These are phyloP conservation scores for Desmodus rotundus DNA, from an alignment of 2,113 vertebrate genomes.

Conservation along the genomic window DNA sequence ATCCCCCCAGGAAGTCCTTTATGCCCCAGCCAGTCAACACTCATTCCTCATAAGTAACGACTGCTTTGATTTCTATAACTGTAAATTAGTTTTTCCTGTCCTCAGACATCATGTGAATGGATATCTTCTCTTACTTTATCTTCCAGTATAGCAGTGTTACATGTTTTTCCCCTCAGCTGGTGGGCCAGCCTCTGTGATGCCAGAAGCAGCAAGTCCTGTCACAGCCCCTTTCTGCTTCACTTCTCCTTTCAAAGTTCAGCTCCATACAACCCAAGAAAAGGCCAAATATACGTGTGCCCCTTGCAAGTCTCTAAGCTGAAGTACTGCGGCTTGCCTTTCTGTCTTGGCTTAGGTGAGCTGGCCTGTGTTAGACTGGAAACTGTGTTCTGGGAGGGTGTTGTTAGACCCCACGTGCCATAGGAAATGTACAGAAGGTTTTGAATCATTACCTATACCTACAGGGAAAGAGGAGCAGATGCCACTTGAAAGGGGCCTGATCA, in stretches of 20 bases:
- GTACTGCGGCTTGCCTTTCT: not conserved
- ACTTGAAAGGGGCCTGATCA: conserved; percentile 65
- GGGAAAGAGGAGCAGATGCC: conserved; percentile 67
- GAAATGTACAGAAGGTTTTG: conserved; percentile 26
- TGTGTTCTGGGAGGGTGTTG: not conserved
- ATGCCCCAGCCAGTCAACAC: not conserved
- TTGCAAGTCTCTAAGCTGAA: not conserved
- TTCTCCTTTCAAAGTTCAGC: not conserved
- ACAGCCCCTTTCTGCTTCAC: not conserved
- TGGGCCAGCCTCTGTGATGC: too few relatives aligned
- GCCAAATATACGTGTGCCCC: fast-evolving
- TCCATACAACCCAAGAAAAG: not conserved
- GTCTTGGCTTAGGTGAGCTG: not conserved
- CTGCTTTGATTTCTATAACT: not conserved
- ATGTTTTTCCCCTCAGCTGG: not conserved
- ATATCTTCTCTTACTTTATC: not conserved
- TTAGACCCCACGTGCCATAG: not conserved
- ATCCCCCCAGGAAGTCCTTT: not conserved
- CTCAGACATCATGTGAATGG: not conserved
- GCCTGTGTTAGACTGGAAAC: not conserved
- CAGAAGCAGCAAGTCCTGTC: not conserved
- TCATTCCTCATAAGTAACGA: not conserved
- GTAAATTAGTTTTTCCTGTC: not conserved
- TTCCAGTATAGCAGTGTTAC: not conserved
- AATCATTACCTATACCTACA: conserved; percentile 33